A percentile compares a stretch with the other conserved stretches of the same genome.
These are phyloP conservation scores for Panzeria rudis DNA, from an alignment of 2,888 invertebrate genomes.

Conservation along the genomic window DNA sequence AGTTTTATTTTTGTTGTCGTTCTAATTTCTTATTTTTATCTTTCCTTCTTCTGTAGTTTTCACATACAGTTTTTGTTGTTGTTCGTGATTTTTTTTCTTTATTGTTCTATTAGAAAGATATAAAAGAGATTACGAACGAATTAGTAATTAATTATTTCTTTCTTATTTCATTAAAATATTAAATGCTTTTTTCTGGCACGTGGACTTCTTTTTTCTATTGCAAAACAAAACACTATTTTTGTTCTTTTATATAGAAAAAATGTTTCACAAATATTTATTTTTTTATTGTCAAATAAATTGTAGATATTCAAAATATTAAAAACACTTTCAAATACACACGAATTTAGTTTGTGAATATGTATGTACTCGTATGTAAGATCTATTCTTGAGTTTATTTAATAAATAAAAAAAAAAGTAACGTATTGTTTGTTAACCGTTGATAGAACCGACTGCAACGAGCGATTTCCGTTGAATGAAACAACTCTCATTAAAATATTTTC, in stretches of 20 bases:
- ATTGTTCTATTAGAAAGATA: constrained; percentile 44
- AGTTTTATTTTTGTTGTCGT: constrained; percentile 18
- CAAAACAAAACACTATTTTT: neutral
- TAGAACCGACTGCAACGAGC: constrained; percentile 64
- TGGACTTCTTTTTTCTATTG: neutral
- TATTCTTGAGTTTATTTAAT: constrained; percentile 21
- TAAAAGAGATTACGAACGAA: constrained; percentile 32
- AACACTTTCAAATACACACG: constrained; percentile 35
- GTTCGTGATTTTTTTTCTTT: constrained; percentile 12
- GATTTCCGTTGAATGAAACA: constrained; percentile 68
- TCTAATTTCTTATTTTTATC: constrained; percentile 42
- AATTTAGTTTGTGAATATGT: constrained; percentile 11
- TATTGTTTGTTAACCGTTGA: constrained; percentile 54
- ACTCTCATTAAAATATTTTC: constrained; percentile 55
- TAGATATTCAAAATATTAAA: constrained; percentile 1
- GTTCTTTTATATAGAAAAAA: neutral
- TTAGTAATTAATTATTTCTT: constrained; percentile 2
- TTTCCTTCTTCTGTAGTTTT: constrained; percentile 10
- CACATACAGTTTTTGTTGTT: constrained; percentile 44
- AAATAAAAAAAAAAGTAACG: constrained; percentile 63
- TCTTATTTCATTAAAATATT: constrained; percentile 12
- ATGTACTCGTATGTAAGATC: neutral
- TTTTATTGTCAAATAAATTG: neutral
- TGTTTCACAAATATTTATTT: neutral
- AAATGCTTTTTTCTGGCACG: constrained; percentile 35